Evolutionary conservation across 2,888 invertebrate genomes (phyloP).

Genomic region (Steromphala cineraria): DNA sequence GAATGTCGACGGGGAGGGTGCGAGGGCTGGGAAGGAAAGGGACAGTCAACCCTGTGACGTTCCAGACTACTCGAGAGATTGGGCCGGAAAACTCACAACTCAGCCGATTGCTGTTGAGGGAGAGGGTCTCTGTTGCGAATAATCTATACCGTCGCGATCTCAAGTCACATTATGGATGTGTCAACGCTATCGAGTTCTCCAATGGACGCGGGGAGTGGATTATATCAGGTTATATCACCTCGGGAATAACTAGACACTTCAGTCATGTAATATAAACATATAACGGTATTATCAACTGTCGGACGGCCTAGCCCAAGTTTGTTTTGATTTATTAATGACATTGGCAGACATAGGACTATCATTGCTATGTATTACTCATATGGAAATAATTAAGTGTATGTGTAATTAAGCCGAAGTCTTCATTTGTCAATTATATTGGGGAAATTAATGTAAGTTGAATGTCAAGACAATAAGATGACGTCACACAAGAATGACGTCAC

Average conservation of each 20-base stretch:
- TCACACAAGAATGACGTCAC: too few relatives aligned
- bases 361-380: too few relatives aligned
- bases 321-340: too few relatives aligned
- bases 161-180: conserved; percentile 94
- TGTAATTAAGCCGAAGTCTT: too few relatives aligned
- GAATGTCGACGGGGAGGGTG: not conserved
- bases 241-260: not conserved
- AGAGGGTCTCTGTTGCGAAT: conserved; percentile 41
- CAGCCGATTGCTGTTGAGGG: conserved; percentile 38
- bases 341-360: too few relatives aligned
- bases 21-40: not conserved
- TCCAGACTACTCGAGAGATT: not conserved
- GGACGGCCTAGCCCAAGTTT: too few relatives aligned
- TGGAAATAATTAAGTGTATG: too few relatives aligned
- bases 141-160: conserved; percentile 87
- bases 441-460: too few relatives aligned
- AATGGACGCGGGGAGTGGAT: conserved; percentile 87
- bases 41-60: not conserved
- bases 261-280: too few relatives aligned
- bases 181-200: conserved; percentile 96
- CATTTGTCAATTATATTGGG: too few relatives aligned
- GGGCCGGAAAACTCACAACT: not conserved
- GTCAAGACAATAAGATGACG: too few relatives aligned
- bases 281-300: too few relatives aligned
- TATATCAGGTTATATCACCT: conserved; percentile 85